These are phyloP conservation scores for Brevimyrus niger DNA, from an alignment of 2,113 vertebrate species.

Conservation along the genomic window DNA sequence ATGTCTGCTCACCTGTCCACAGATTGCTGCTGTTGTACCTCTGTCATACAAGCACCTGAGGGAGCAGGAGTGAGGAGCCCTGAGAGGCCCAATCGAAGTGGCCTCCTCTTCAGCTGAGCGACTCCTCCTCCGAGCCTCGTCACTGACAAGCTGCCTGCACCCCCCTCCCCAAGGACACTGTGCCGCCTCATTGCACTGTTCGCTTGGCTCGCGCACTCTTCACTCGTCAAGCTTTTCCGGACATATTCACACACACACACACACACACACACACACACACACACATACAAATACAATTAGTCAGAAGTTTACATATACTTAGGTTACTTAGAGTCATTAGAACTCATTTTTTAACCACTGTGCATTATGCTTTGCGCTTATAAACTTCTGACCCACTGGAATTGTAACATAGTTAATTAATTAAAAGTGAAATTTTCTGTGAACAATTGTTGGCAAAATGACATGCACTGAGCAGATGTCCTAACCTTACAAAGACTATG, in stretches of 20 bases:
- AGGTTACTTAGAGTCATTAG: neutral
- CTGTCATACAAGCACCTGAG: conserved; percentile 63
- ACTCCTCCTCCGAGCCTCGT: conserved; percentile 16
- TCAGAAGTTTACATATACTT: neutral
- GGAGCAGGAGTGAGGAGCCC: conserved; percentile 40
- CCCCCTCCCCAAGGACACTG: conserved; percentile 7
- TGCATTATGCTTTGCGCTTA: neutral
- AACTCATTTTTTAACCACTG: neutral
- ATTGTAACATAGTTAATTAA: neutral
- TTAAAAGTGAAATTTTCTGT: neutral
- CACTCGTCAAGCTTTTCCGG: neutral
- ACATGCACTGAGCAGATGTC: neutral
- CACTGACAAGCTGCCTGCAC: conserved; percentile 22
- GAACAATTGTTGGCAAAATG: neutral
- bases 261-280: neutral
- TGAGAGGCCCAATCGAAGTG: conserved; percentile 19
- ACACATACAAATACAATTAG: neutral
- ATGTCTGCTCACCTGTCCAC: conserved; percentile 12
- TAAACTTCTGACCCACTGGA: neutral
- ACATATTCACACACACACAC: neutral
- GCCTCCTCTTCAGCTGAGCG: conserved; percentile 1
- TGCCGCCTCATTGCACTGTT: neutral
- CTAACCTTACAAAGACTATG: neutral
- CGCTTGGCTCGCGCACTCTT: neutral
- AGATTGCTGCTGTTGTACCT: conserved; percentile 52